phyloP scores from a whole-genome alignment of 2,113 vertebrate species.

The Sinocyclocheilus anshuiensis region DNA sequence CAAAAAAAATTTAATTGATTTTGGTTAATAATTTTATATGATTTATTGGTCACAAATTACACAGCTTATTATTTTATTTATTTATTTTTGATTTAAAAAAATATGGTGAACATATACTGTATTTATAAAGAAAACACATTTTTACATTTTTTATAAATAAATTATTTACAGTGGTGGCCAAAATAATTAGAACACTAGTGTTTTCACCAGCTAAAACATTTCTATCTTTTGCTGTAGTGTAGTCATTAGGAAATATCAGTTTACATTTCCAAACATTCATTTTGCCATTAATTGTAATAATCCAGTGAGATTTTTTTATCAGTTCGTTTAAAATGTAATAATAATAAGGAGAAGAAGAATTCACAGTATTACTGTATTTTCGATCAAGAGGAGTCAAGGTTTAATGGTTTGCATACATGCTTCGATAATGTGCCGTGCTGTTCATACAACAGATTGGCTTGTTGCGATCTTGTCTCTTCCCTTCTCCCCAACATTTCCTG shows the following conservation, averaged over 20 bases:
- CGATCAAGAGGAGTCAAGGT: no score
- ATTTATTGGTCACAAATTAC: not conserved
- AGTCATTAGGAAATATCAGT: no score
- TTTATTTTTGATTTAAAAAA: not conserved
- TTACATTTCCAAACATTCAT: no score
- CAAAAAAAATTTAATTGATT: not conserved
- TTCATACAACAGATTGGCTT: not conserved
- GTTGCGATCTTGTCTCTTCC: not conserved
- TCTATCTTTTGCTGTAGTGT: no score
- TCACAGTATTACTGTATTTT: no score
- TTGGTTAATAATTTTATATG: not conserved
- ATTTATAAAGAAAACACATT: not conserved
- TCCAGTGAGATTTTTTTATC: no score
- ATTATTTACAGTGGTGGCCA: not conserved
- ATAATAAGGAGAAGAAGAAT: no score
- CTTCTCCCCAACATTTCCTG: not conserved
- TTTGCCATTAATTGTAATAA: no score
- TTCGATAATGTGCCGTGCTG: not conserved
- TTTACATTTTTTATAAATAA: not conserved
- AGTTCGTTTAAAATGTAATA: no score
- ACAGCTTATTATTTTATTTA: not conserved
- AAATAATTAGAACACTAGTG: no score
- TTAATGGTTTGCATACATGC: not conserved
- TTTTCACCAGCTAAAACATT: no score
- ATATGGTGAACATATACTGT: not conserved